Conservation (phyloP, 2,113 vertebrate species). For the Dicrurus megarhynchus region DNA sequence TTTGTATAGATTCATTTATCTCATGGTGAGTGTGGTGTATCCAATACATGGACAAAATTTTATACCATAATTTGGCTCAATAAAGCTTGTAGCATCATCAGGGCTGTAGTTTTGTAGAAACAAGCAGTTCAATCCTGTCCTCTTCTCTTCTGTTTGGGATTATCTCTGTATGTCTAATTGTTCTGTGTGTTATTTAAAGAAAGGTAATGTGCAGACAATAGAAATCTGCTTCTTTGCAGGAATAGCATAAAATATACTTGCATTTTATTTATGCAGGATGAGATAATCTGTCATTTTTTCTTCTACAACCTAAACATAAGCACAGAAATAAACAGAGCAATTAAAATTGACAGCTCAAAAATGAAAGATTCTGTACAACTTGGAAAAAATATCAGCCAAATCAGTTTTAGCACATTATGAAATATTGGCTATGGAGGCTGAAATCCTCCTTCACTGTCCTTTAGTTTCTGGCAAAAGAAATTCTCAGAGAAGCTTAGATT, state of each 20-base stretch:
- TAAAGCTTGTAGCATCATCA: neutral
- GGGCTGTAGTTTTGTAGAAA: neutral
- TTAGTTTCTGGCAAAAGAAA: neutral
- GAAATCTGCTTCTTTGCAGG: neutral
- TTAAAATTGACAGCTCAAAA: neutral
- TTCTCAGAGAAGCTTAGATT: neutral
- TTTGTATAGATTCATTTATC: neutral
- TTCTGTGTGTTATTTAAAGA: neutral
- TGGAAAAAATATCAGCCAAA: neutral
- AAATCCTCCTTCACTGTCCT: neutral
- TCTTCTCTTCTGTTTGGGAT: neutral
- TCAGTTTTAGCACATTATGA: neutral
- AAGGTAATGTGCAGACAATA: neutral
- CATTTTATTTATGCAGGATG: neutral
- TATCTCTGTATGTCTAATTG: neutral
- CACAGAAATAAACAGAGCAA: neutral
- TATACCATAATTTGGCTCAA: neutral
- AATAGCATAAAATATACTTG: neutral
- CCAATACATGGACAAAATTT: neutral
- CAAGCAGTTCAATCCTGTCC: neutral
- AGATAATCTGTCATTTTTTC: neutral
- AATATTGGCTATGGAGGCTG: neutral
- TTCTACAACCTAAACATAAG: neutral
- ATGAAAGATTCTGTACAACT: neutral
- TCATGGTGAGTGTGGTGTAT: neutral